Conservation (phyloP, 1,140 invertebrate genomes). For the Caerostris darwini region DNA sequence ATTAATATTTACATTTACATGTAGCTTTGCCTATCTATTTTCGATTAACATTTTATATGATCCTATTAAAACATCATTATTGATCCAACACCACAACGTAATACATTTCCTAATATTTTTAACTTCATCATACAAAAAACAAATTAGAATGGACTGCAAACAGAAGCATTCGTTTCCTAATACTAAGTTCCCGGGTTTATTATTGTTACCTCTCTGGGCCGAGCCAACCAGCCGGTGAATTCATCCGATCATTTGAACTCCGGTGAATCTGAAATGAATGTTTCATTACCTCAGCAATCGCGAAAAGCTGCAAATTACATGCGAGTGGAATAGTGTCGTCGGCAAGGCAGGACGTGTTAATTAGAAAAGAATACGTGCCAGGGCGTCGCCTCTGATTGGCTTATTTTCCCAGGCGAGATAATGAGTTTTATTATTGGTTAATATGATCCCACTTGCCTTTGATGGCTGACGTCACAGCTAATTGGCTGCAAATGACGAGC, state of each 20-base stretch:
- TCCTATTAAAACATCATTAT: too few relatives aligned
- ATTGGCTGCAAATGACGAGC: conserved; percentile 30
- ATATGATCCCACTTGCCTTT: conserved; percentile 47
- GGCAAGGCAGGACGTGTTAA: conserved; percentile 6
- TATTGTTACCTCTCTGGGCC: background rate
- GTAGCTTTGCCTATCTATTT: too few relatives aligned
- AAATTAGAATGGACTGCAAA: too few relatives aligned
- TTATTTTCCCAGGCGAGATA: conserved; percentile 46
- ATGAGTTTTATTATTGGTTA: conserved; percentile 41
- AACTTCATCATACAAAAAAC: too few relatives aligned
- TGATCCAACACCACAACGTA: too few relatives aligned
- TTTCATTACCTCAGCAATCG: background rate
- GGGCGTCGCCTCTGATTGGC: conserved; percentile 25
- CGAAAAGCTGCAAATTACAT: conserved; percentile 10
- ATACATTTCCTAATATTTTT: too few relatives aligned
- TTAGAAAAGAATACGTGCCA: conserved; percentile 36
- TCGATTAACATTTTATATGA: too few relatives aligned
- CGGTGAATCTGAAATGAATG: conserved; percentile 11
- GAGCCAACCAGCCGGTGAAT: background rate
- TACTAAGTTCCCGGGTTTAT: too few relatives aligned
- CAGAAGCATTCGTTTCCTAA: too few relatives aligned
- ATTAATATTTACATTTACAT: too few relatives aligned
- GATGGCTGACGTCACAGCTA: conserved; percentile 24
- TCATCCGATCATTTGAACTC: background rate
- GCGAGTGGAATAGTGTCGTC: background rate